A percentile compares a stretch with the other conserved stretches of the same genome.
Conservation (phyloP, 2,113 vertebrate species). For the Baryphthengus martii region DNA sequence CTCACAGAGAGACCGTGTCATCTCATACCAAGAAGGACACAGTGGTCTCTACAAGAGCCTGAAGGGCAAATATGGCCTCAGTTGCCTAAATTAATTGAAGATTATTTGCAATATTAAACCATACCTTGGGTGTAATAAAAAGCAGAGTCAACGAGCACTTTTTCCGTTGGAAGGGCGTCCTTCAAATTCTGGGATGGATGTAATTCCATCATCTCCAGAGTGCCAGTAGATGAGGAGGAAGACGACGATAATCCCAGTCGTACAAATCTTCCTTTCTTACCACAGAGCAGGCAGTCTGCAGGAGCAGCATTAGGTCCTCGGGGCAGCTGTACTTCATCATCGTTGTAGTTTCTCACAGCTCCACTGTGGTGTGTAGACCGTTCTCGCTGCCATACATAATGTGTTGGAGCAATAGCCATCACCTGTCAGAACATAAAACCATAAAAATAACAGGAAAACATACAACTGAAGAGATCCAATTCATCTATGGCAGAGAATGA, state of each 20-base stretch:
- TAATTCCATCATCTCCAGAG: conserved; percentile 43
- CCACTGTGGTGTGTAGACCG: conserved; percentile 86
- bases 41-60: not conserved
- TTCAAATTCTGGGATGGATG: conserved; percentile 11
- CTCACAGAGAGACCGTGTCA: fast-evolving
- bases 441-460: not conserved
- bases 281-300: conserved; percentile 79
- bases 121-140: conserved; percentile 61
- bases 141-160: conserved; percentile 29
- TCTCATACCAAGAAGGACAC: not conserved
- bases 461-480: not conserved
- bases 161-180: conserved; percentile 6
- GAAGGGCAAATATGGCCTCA: not conserved
- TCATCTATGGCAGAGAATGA: not conserved
- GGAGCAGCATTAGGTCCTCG: conserved; percentile 83
- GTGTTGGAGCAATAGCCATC: conserved; percentile 91
- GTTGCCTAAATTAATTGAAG: not conserved
- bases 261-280: conserved; percentile 72
- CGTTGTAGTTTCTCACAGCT: conserved; percentile 79
- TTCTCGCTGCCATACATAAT: conserved; percentile 88
- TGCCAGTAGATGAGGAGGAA: conserved; percentile 69
- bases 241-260: conserved; percentile 70
- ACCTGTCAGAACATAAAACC: conserved; percentile 73
- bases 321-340: conserved; percentile 60
- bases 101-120: not conserved